Evolutionary conservation across 2,113 vertebrate genomes (phyloP).

Genomic region (Elaphurus davidianus): DNA sequence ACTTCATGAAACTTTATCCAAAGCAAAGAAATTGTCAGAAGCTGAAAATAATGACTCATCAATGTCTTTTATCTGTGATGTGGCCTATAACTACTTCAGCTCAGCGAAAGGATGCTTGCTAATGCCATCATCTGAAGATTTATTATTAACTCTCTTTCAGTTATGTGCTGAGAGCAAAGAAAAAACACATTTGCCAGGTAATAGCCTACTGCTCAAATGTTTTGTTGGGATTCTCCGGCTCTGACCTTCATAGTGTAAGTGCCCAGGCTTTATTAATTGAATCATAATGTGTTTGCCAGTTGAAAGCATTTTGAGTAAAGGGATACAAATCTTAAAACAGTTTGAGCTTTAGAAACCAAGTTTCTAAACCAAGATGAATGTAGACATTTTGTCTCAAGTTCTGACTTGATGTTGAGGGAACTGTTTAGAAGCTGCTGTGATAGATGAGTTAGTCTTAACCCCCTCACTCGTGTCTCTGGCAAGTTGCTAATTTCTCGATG

Average conservation of each 20-base stretch:
- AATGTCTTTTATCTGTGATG: conserved; percentile 93
- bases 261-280: conserved; percentile 32
- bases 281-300: not conserved
- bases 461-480: not conserved
- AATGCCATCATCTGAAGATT: conserved; percentile 91
- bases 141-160: conserved; percentile 94
- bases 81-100: conserved; percentile 94
- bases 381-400: not conserved
- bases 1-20: conserved; percentile 91
- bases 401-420: not conserved
- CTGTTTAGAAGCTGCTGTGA: not conserved
- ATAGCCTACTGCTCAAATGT: conserved; percentile 44
- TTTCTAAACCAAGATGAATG: not conserved
- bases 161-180: conserved; percentile 91
- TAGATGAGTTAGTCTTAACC: not conserved
- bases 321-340: not conserved
- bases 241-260: conserved; percentile 40
- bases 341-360: not conserved
- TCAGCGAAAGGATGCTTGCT: conserved; percentile 90
- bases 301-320: conserved; percentile 37
- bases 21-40: conserved; percentile 90
- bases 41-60: conserved; percentile 89
- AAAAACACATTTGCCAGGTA: conserved; percentile 87
- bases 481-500: not conserved
- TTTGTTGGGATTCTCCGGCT: conserved; percentile 35